Evolutionary conservation across 2,888 invertebrate species (phyloP).

Genomic region (Clistopyga incitator): DNA sequence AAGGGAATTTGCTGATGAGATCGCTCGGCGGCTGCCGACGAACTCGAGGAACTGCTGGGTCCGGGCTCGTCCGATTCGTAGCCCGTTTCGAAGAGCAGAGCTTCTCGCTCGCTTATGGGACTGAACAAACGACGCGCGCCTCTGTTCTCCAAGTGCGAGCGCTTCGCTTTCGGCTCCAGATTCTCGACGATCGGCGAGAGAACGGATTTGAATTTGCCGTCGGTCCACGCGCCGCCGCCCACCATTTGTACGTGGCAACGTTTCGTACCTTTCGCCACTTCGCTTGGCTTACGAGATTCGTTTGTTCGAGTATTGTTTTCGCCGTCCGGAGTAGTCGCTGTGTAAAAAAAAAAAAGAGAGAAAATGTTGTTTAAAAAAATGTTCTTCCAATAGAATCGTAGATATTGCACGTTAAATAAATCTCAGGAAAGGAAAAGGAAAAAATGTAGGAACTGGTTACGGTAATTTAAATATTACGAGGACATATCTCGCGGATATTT

Average conservation of each 20-base stretch:
- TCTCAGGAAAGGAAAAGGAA: too few relatives aligned
- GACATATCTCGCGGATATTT: too few relatives aligned
- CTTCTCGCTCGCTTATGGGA: slow-evolving; percentile 73
- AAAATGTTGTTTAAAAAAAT: not conserved
- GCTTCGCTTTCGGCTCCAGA: slow-evolving; percentile 80
- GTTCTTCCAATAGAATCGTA: too few relatives aligned
- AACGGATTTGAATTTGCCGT: slow-evolving; percentile 75
- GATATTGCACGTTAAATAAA: too few relatives aligned
- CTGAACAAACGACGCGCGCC: slow-evolving; percentile 85
- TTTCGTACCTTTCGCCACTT: slow-evolving; percentile 68
- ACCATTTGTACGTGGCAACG: slow-evolving; percentile 76
- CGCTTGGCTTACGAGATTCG: slow-evolving; percentile 11
- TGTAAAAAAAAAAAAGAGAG: slow-evolving; percentile 10
- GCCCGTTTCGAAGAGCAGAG: slow-evolving; percentile 50
- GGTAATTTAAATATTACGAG: too few relatives aligned
- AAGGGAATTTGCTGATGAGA: slow-evolving; percentile 72
- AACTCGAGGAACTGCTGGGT: slow-evolving; percentile 75
- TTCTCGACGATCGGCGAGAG: slow-evolving; percentile 82
- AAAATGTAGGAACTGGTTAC: too few relatives aligned
- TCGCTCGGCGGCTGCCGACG: slow-evolving; percentile 69
- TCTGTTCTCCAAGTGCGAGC: slow-evolving; percentile 82
- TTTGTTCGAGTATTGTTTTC: slow-evolving; percentile 37
- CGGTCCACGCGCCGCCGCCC: slow-evolving; percentile 70
- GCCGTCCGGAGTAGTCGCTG: slow-evolving; percentile 71
- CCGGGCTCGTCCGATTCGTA: slow-evolving; percentile 77